phyloP scores from a whole-genome alignment of 2,113 vertebrate species.

The Xyrauchen texanus region DNA sequence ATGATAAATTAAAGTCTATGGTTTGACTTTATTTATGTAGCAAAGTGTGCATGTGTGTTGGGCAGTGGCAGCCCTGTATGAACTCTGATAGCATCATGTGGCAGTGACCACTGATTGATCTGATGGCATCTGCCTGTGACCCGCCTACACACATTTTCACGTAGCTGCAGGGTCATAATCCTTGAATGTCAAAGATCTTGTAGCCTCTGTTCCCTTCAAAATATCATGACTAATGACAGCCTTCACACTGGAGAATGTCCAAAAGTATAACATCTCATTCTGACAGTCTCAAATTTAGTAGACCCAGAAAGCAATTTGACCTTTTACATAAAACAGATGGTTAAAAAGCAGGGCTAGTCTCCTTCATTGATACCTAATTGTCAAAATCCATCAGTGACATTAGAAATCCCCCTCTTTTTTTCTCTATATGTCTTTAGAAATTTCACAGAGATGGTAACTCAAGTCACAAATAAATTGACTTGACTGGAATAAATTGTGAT shows the following conservation, averaged over 20 bases:
- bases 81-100: slow-evolving; percentile 61
- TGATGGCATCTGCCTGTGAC: slow-evolving; percentile 40
- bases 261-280: slow-evolving; percentile 45
- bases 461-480: too few relatives aligned
- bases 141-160: slow-evolving; percentile 55
- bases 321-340: slow-evolving; percentile 37
- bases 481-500: too few relatives aligned
- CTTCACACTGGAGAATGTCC: slow-evolving; percentile 60
- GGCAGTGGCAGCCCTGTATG: slow-evolving; percentile 58
- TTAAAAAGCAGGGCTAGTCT: slow-evolving; percentile 26
- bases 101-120: slow-evolving; percentile 81
- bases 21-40: too few relatives aligned
- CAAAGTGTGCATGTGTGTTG: slow-evolving; percentile 63
- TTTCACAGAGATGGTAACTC: neutral
- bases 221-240: slow-evolving; percentile 73
- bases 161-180: slow-evolving; percentile 78
- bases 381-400: neutral
- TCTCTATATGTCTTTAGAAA: neutral
- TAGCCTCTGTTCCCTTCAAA: slow-evolving; percentile 71
- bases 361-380: slow-evolving; percentile 26
- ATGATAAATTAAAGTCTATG: too few relatives aligned
- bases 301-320: slow-evolving; percentile 12
- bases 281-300: slow-evolving; percentile 57
- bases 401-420: neutral
- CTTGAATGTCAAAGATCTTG: slow-evolving; percentile 82